These are phyloP conservation scores for Trochalopteron elliotii DNA, from an alignment of 2,113 vertebrate genomes.

Conservation along the genomic window DNA sequence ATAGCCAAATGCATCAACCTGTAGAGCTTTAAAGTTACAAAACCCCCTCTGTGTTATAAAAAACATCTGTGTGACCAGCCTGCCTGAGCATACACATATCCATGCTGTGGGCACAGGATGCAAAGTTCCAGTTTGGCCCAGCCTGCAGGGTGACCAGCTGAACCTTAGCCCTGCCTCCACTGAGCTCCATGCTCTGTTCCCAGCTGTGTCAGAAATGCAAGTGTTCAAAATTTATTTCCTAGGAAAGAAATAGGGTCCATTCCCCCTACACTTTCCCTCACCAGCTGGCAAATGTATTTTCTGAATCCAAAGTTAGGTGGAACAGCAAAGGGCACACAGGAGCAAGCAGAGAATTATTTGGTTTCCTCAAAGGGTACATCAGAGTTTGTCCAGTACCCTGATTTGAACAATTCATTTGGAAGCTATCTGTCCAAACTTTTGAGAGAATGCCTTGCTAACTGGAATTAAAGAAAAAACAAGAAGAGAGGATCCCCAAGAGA, in stretches of 20 bases:
- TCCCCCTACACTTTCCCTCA: not conserved
- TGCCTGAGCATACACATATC: accelerated
- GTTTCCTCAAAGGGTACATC: not conserved
- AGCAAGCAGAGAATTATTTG: not conserved
- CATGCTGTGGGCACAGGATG: not conserved
- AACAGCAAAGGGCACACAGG: accelerated
- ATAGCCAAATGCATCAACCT: not conserved
- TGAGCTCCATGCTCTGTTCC: not conserved
- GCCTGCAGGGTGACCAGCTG: not conserved
- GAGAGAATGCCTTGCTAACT: not conserved
- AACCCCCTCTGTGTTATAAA: not conserved
- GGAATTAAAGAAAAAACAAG: not conserved
- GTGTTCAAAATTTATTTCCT: not conserved
- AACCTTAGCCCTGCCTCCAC: not conserved
- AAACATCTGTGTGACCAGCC: not conserved
- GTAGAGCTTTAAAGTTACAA: not conserved
- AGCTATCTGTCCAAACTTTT: not conserved
- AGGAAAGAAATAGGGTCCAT: not conserved
- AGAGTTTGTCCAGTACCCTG: not conserved
- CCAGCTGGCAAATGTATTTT: not conserved
- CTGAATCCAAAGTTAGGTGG: not conserved
- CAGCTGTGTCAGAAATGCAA: not conserved
- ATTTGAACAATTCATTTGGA: not conserved
- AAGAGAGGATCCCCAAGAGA: not conserved
- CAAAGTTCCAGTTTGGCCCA: not conserved